Conservation (phyloP, 2,888 invertebrate species). For the Stenodema calcarata region DNA sequence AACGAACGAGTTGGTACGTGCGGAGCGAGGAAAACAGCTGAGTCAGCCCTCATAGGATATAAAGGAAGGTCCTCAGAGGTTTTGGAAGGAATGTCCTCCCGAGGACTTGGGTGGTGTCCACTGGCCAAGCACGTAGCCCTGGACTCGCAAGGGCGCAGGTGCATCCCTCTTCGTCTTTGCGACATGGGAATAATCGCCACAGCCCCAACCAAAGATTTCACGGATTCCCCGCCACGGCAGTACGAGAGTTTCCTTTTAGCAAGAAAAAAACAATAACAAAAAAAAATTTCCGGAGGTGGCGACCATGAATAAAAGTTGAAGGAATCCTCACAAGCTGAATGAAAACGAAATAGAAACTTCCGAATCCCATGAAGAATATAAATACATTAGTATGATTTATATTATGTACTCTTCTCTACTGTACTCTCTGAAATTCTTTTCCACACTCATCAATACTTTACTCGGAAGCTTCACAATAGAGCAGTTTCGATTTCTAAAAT, state of each 20-base stretch:
- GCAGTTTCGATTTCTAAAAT: no score
- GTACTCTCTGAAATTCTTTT: no score
- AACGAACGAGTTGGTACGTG: slow-evolving; percentile 33
- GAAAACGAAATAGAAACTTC: no score
- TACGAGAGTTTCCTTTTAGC: neutral
- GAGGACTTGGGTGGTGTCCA: slow-evolving; percentile 37
- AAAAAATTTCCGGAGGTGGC: neutral
- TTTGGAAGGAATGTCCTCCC: slow-evolving; percentile 29
- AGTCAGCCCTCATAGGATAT: slow-evolving; percentile 15
- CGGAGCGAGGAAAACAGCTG: slow-evolving; percentile 34
- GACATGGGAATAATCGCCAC: slow-evolving; percentile 36
- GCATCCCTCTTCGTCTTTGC: slow-evolving; percentile 1
- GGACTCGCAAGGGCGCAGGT: slow-evolving; percentile 12
- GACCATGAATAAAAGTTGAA: neutral
- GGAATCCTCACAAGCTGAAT: no score
- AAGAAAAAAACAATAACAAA: neutral
- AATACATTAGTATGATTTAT: no score
- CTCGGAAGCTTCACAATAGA: no score
- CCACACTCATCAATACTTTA: no score
- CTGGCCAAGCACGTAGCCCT: slow-evolving; percentile 17
- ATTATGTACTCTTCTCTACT: no score
- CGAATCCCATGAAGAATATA: no score
- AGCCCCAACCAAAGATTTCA: slow-evolving; percentile 11
- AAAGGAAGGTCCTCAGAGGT: slow-evolving; percentile 4
- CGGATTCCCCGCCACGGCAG: neutral